Evolutionary conservation across 2,113 vertebrate genomes (phyloP).

Genomic region (Anolis carolinensis): DNA sequence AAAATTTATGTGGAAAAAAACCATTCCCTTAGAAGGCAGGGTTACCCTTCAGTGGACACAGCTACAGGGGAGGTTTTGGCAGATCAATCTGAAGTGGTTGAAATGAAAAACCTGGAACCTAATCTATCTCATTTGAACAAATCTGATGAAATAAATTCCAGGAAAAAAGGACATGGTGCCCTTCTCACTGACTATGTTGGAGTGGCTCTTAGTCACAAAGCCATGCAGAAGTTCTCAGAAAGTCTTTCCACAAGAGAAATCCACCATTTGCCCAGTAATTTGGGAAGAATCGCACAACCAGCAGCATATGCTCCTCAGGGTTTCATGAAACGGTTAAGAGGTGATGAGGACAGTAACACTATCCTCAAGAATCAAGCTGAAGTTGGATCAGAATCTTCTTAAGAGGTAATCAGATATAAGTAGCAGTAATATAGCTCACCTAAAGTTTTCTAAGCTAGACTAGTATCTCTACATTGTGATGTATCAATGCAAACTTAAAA

Average conservation of each 20-base stretch:
- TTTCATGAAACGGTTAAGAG: slow-evolving; percentile 58
- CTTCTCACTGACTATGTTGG: slow-evolving; percentile 79
- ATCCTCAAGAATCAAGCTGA: background rate
- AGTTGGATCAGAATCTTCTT: slow-evolving; percentile 16
- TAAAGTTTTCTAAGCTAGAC: background rate
- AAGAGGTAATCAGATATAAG: background rate
- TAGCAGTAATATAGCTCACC: background rate
- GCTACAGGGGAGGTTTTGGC: background rate
- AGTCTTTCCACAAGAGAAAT: slow-evolving; percentile 1
- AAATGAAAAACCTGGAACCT: background rate
- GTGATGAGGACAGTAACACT: slow-evolving; percentile 33
- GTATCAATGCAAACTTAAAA: background rate
- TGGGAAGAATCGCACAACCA: slow-evolving; percentile 13
- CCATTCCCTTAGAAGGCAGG: slow-evolving; percentile 6
- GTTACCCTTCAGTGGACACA: background rate
- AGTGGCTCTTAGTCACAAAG: slow-evolving; percentile 74
- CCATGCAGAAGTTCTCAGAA: slow-evolving; percentile 24
- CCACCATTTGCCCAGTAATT: slow-evolving; percentile 16
- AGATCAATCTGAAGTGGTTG: slow-evolving; percentile 8
- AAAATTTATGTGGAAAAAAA: slow-evolving; percentile 71
- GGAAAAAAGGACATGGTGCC: slow-evolving; percentile 28
- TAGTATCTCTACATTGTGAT: background rate
- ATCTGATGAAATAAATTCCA: slow-evolving; percentile 18
- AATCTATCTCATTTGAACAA: slow-evolving; percentile 16
- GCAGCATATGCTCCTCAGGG: slow-evolving; percentile 35